Conservation (phyloP, 2,888 invertebrate genomes). For the Gryllus longicercus region DNA sequence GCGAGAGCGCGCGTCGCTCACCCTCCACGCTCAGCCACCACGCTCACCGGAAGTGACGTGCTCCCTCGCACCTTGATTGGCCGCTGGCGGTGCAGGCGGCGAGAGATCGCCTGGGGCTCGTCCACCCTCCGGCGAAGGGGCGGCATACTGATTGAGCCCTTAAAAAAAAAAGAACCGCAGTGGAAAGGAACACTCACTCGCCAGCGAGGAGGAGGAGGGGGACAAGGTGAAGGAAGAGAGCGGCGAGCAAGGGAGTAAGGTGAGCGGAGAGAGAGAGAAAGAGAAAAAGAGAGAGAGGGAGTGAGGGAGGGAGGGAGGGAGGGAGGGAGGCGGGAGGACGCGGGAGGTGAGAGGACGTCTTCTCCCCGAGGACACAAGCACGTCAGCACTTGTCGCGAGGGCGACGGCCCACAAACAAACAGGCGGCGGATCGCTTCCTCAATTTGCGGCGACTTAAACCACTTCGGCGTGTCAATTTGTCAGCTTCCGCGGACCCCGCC, state of each 20-base stretch:
- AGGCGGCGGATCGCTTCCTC: slow-evolving; percentile 17
- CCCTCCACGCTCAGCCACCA: not conserved
- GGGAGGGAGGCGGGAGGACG: not conserved
- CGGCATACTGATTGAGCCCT: not conserved
- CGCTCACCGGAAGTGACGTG: slow-evolving; percentile 3
- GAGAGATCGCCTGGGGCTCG: not conserved
- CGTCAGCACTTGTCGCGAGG: slow-evolving; percentile 1
- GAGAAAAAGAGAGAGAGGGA: not conserved
- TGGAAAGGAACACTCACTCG: not conserved
- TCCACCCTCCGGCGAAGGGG: not conserved
- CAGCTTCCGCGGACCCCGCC: not conserved
- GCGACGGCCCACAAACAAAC: not conserved
- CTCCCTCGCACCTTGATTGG: not conserved
- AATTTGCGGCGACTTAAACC: slow-evolving; percentile 17
- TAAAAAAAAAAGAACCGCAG: not conserved
- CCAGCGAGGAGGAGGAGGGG: not conserved
- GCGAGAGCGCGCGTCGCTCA: not conserved
- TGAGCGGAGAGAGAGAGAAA: not conserved
- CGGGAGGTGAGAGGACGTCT: not conserved
- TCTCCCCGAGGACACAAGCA: not conserved
- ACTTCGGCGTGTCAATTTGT: slow-evolving; percentile 10
- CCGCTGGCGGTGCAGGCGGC: not conserved
- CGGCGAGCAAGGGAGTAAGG: not conserved
- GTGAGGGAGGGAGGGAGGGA: not conserved
- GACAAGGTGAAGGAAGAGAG: not conserved